A percentile compares a stretch with the other conserved stretches of the same genome.
phyloP scores from a whole-genome alignment of 2,113 vertebrate species.

The Ramphastos sulfuratus region DNA sequence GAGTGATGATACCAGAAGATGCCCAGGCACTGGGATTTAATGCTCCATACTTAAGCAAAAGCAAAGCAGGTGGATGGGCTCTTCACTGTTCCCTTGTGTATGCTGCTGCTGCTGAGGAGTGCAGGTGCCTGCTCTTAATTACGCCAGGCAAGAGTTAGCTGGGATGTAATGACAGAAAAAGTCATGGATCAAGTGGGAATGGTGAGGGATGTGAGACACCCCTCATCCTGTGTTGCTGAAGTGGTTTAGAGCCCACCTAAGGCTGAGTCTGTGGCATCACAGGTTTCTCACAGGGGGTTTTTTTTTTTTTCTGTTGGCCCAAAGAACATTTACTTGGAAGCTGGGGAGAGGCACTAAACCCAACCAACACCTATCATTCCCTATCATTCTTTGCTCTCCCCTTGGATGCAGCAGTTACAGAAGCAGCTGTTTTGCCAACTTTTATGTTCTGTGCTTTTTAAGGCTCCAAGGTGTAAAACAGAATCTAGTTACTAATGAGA shows the following conservation, averaged over 20 bases:
- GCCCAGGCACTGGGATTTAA: fast-evolving
- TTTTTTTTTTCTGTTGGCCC: background rate
- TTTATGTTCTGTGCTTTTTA: background rate
- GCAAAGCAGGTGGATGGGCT: background rate
- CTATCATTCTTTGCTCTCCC: background rate
- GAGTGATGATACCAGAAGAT: fast-evolving
- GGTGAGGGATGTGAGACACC: background rate
- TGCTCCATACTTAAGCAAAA: background rate
- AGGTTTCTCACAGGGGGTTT: background rate
- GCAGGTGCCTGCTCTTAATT: background rate
- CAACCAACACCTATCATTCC: fast-evolving
- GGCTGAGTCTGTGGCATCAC: background rate
- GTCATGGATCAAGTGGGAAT: background rate
- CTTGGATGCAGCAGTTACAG: background rate
- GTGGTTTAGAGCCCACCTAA: background rate
- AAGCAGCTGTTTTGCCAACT: background rate
- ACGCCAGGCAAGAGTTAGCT: background rate
- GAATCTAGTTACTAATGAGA: background rate
- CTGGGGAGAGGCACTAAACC: background rate
- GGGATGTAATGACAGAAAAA: background rate
- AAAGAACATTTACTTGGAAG: background rate
- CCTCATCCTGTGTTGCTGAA: fast-evolving
- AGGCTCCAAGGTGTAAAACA: slow-evolving; percentile 2
- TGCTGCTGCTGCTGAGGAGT: background rate
- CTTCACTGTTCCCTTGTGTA: background rate